These are phyloP conservation scores for Azorinus chamasolen DNA, from an alignment of 2,888 invertebrate genomes.

Conservation along the genomic window DNA sequence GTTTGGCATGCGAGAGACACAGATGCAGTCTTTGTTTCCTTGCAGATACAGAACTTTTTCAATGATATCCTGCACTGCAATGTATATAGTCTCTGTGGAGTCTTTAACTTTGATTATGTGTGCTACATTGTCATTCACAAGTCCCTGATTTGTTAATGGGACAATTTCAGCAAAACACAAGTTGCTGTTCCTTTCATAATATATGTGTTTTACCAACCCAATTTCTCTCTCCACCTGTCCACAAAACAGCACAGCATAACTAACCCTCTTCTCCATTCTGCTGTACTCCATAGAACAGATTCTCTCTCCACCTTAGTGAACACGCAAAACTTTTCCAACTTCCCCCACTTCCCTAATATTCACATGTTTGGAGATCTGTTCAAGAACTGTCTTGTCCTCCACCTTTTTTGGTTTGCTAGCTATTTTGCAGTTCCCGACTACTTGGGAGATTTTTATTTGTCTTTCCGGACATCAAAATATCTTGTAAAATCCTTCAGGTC, in stretches of 20 bases:
- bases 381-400: too few relatives aligned
- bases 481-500: conserved; percentile 15
- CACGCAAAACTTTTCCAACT: background rate
- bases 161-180: background rate
- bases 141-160: background rate
- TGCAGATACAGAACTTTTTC: background rate
- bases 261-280: background rate
- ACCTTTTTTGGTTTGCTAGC: too few relatives aligned
- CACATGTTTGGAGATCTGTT: too few relatives aligned
- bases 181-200: background rate
- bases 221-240: background rate
- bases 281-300: too few relatives aligned
- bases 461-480: conserved; percentile 11
- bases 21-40: background rate
- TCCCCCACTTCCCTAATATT: background rate
- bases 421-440: too few relatives aligned
- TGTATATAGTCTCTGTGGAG: too few relatives aligned
- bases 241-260: background rate
- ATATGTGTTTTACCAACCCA: background rate
- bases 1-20: conserved; percentile 7
- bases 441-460: background rate
- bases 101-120: background rate
- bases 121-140: background rate
- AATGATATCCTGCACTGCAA: too few relatives aligned
- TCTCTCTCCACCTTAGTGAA: background rate